Evolutionary conservation across 2,797 vertebrate species (phyloP).

Genomic region (Gadopsis marmoratus): DNA sequence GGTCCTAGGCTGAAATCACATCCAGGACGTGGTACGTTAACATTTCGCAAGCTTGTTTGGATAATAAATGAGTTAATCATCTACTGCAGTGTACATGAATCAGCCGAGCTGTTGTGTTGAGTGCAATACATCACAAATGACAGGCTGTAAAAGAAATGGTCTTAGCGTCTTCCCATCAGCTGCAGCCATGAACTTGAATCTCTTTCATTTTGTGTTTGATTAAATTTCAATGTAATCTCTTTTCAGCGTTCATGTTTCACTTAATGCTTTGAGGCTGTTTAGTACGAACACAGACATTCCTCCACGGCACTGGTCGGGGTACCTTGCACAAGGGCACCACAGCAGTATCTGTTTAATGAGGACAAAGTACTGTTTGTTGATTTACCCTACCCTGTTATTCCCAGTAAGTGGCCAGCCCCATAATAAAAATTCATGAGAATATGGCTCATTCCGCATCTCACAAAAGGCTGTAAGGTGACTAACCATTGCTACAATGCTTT

Average conservation of each 20-base stretch:
- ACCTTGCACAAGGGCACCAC: conserved; percentile 30
- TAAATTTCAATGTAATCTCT: not conserved
- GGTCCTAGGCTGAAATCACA: not conserved
- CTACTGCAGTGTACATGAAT: not conserved
- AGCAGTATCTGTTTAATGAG: conserved; percentile 27
- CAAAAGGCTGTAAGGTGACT: conserved; percentile 22
- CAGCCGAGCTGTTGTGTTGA: not conserved
- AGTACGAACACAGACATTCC: conserved; percentile 14
- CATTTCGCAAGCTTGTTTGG: not conserved
- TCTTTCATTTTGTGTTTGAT: conserved; percentile 20
- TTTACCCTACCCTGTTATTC: not conserved
- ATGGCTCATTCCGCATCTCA: conserved; percentile 24
- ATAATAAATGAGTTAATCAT: conserved; percentile 21
- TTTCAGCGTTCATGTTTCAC: not conserved
- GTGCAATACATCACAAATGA: conserved; percentile 14
- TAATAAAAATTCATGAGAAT: conserved; percentile 34
- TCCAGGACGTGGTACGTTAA: not conserved
- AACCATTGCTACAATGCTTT: conserved; percentile 15
- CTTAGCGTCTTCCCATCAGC: not conserved
- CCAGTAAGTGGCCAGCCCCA: conserved; percentile 24
- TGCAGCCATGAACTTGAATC: conserved; percentile 10
- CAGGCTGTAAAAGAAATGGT: not conserved
- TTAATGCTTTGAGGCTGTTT: not conserved
- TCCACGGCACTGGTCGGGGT: not conserved
- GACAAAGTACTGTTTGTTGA: conserved; percentile 14